phyloP scores from a whole-genome alignment of 2,797 vertebrate genomes.

The Alca torda region DNA sequence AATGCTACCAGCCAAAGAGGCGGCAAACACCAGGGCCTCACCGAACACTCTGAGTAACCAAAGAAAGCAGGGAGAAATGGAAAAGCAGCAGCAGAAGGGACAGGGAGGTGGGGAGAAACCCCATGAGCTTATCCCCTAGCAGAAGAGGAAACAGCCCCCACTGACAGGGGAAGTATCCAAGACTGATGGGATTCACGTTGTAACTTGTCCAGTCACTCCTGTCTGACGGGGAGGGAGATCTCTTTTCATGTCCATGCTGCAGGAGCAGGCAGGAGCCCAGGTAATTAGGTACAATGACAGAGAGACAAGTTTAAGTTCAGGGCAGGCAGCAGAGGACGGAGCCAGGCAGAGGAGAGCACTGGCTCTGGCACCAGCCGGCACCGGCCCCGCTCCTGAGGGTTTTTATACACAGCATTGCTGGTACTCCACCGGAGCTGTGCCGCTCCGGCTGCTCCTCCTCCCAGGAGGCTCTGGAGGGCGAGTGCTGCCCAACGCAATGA shows the following conservation, averaged over 20 bases:
- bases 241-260: not conserved
- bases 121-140: not conserved
- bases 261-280: not conserved
- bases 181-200: not conserved
- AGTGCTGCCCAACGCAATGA: not conserved
- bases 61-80: not conserved
- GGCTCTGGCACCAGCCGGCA: not conserved
- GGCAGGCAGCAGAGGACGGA: not conserved
- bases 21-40: not conserved
- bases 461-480: not conserved
- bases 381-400: not conserved
- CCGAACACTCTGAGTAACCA: not conserved
- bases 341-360: not conserved
- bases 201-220: not conserved
- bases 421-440: not conserved
- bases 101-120: not conserved
- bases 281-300: not conserved
- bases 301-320: slow-evolving; percentile 5
- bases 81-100: not conserved
- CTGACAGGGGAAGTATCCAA: not conserved
- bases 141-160: not conserved
- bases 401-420: not conserved
- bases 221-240: not conserved
- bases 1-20: not conserved
- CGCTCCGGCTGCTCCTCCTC: not conserved